These are phyloP conservation scores for Cheilosia vulpina DNA, from an alignment of 2,888 invertebrate genomes.

Conservation along the genomic window DNA sequence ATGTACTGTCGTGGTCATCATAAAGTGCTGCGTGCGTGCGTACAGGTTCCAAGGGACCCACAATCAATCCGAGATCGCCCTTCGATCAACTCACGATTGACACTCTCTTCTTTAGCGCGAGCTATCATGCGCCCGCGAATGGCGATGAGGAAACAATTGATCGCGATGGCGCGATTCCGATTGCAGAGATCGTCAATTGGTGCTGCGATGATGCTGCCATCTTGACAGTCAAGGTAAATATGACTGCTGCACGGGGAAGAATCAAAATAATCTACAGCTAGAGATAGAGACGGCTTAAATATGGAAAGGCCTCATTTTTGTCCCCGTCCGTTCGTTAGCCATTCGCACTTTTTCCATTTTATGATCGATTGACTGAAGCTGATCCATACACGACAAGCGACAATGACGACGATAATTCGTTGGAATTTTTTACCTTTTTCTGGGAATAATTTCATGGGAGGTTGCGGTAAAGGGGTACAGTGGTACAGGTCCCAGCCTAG, in stretches of 20 bases:
- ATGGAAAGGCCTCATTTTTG: constrained; percentile 50
- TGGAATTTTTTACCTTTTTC: constrained; percentile 72
- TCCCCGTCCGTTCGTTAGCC: constrained; percentile 45
- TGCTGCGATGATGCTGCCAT: constrained; percentile 42
- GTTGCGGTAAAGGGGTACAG: neutral
- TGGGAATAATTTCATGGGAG: constrained; percentile 27
- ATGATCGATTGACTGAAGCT: constrained; percentile 74
- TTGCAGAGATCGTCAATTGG: constrained; percentile 54
- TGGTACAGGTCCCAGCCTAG: constrained; percentile 45
- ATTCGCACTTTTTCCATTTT: constrained; percentile 65
- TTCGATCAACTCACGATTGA: constrained; percentile 71
- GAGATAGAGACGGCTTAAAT: constrained; percentile 28
- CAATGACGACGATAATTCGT: constrained; percentile 75
- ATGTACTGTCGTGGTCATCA: constrained; percentile 60
- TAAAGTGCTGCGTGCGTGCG: constrained; percentile 58
- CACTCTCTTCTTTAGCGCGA: constrained; percentile 65
- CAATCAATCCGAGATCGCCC: constrained; percentile 73
- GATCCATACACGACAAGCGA: constrained; percentile 75
- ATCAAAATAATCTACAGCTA: constrained; percentile 53
- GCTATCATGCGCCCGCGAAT: constrained; percentile 59
- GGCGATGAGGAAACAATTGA: constrained; percentile 68
- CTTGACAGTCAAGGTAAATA: constrained; percentile 63
- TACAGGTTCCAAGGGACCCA: constrained; percentile 68
- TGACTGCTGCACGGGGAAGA: constrained; percentile 55
- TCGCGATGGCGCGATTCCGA: constrained; percentile 50